Evolutionary conservation across 2,113 vertebrate genomes (phyloP).

Genomic region (Isichthys henryi): DNA sequence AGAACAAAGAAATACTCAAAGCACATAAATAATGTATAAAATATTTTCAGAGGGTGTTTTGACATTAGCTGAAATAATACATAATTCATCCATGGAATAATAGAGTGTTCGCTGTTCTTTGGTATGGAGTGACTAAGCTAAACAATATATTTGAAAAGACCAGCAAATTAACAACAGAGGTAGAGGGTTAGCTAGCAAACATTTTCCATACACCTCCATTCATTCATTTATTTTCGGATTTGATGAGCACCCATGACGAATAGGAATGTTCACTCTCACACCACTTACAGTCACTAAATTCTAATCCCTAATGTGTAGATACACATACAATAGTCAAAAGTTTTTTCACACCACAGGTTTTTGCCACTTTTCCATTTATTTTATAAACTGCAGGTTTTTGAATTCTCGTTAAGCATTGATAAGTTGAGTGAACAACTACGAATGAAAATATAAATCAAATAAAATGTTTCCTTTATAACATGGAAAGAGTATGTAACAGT

Average conservation of each 20-base stretch:
- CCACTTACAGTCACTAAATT: neutral
- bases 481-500: too few relatives aligned
- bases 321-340: neutral
- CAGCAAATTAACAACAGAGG: neutral
- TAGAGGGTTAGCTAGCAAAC: neutral
- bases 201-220: neutral
- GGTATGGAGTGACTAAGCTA: neutral
- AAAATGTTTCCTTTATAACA: too few relatives aligned
- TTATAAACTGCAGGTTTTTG: too few relatives aligned
- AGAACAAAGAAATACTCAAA: neutral
- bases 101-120: neutral
- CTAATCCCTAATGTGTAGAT: neutral
- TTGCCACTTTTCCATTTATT: too few relatives aligned
- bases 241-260: neutral
- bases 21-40: conserved; percentile 1
- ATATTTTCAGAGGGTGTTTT: neutral
- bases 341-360: too few relatives aligned
- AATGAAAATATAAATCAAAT: too few relatives aligned
- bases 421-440: too few relatives aligned
- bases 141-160: neutral
- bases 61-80: neutral
- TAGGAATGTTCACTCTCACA: neutral
- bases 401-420: too few relatives aligned
- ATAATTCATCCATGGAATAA: conserved; percentile 1
- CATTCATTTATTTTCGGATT: neutral